Evolutionary conservation across 1,140 invertebrate species (phyloP).

Genomic region (Halesus radiatus): DNA sequence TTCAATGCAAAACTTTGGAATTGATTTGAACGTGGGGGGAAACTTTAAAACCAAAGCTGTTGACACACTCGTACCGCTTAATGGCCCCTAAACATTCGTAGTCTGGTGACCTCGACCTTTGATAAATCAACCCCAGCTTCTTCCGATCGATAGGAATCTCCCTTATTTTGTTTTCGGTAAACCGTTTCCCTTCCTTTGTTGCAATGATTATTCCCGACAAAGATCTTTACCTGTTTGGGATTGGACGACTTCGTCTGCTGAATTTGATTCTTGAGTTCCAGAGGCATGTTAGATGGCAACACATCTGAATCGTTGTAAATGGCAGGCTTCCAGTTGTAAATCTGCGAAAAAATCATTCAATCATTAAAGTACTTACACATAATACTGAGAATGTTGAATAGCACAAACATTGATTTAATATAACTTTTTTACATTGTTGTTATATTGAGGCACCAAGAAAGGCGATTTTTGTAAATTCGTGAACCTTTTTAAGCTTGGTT

Average conservation of each 20-base stretch:
- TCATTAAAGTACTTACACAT: too few relatives aligned
- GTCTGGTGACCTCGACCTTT: conserved; percentile 15
- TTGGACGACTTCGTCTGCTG: conserved; percentile 61
- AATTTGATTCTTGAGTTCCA: conserved; percentile 82
- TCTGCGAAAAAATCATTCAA: conserved; percentile 69
- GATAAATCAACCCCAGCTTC: neutral
- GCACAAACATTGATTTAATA: too few relatives aligned
- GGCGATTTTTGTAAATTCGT: too few relatives aligned
- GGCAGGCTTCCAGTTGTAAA: conserved; percentile 84
- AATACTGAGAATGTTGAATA: too few relatives aligned
- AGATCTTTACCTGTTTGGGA: conserved; percentile 13
- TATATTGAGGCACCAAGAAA: too few relatives aligned
- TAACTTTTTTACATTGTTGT: too few relatives aligned
- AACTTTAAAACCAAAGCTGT: too few relatives aligned
- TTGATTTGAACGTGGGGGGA: too few relatives aligned
- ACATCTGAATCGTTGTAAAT: conserved; percentile 82
- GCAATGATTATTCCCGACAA: neutral
- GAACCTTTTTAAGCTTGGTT: too few relatives aligned
- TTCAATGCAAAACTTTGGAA: too few relatives aligned
- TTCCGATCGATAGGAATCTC: neutral
- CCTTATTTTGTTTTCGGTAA: neutral
- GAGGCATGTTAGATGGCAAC: conserved; percentile 80
- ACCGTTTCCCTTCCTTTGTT: neutral
- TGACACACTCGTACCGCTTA: too few relatives aligned
- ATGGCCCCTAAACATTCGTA: neutral